A percentile compares a stretch with the other conserved stretches of the same genome.
These are phyloP conservation scores for Meganola albula DNA, from an alignment of 2,888 invertebrate genomes.

Conservation along the genomic window DNA sequence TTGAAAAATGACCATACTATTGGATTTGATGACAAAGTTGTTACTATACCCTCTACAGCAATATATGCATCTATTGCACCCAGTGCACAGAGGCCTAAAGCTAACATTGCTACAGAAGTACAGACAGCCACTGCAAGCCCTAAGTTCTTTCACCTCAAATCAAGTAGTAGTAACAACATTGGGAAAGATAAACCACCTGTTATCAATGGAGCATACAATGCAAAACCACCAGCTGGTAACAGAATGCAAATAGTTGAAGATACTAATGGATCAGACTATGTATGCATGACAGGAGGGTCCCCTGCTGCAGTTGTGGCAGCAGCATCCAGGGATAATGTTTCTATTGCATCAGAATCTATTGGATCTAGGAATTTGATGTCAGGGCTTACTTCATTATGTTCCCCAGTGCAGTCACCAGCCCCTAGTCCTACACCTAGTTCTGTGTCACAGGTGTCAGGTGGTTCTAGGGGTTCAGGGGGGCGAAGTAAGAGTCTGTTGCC, in stretches of 20 bases:
- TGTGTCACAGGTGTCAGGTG: slow-evolving; percentile 79
- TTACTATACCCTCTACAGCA: slow-evolving; percentile 67
- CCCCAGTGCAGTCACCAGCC: slow-evolving; percentile 76
- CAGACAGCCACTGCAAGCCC: slow-evolving; percentile 72
- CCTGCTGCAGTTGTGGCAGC: slow-evolving; percentile 66
- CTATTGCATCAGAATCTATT: slow-evolving; percentile 56
- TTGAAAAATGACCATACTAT: slow-evolving; percentile 56
- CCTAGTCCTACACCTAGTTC: slow-evolving; percentile 82
- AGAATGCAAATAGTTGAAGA: slow-evolving; percentile 80
- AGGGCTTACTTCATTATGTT: slow-evolving; percentile 67
- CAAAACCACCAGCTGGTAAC: slow-evolving; percentile 44
- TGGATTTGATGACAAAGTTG: slow-evolving; percentile 64
- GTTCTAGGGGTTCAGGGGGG: slow-evolving; percentile 75
- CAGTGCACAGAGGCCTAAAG: slow-evolving; percentile 74
- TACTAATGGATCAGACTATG: slow-evolving; percentile 88
- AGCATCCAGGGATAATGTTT: slow-evolving; percentile 63
- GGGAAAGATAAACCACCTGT: slow-evolving; percentile 53
- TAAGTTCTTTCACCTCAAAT: slow-evolving; percentile 78
- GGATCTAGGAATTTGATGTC: slow-evolving; percentile 61
- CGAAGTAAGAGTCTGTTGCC: slow-evolving; percentile 84
- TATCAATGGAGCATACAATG: slow-evolving; percentile 52
- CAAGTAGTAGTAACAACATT: slow-evolving; percentile 76
- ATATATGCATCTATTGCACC: slow-evolving; percentile 75
- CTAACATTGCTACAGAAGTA: slow-evolving; percentile 74
- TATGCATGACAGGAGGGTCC: slow-evolving; percentile 89